Conservation (phyloP, 2,797 vertebrate genomes). For the Pteropus rufus region DNA sequence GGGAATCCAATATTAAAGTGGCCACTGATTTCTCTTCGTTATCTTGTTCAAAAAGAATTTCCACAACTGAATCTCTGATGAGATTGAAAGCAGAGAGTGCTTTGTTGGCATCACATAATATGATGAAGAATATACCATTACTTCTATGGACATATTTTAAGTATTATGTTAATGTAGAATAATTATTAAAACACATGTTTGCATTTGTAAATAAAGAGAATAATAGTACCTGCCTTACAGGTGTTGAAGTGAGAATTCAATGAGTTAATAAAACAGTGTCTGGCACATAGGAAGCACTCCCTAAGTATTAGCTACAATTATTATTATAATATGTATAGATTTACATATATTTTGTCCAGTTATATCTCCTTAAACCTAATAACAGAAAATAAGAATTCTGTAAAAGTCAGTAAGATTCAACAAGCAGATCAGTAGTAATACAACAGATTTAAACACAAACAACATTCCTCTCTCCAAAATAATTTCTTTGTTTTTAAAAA, state of each 20-base stretch:
- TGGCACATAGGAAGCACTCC: background rate
- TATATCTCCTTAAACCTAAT: background rate
- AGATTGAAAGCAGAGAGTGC: slow-evolving; percentile 30
- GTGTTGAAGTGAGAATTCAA: background rate
- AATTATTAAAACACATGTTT: background rate
- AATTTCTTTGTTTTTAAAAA: slow-evolving; percentile 7
- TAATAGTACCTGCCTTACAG: background rate
- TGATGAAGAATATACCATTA: background rate
- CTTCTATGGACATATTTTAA: background rate
- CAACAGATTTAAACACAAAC: background rate
- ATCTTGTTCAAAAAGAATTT: slow-evolving; percentile 98
- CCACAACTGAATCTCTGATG: slow-evolving; percentile 93
- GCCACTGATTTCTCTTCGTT: slow-evolving; percentile 98
- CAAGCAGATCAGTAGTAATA: background rate
- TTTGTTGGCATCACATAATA: background rate
- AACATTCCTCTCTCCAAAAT: background rate
- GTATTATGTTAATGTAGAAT: background rate
- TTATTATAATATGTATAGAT: background rate
- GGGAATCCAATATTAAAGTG: slow-evolving; percentile 94
- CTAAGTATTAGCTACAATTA: background rate
- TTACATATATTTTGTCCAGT: background rate
- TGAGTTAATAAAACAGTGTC: background rate
- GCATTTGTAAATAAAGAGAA: background rate
- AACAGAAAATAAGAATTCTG: background rate
- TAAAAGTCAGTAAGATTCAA: background rate